Base-by-base conservation (phyloP, 2,888 invertebrate genomes). In the Hemithea aestivaria region DNA sequence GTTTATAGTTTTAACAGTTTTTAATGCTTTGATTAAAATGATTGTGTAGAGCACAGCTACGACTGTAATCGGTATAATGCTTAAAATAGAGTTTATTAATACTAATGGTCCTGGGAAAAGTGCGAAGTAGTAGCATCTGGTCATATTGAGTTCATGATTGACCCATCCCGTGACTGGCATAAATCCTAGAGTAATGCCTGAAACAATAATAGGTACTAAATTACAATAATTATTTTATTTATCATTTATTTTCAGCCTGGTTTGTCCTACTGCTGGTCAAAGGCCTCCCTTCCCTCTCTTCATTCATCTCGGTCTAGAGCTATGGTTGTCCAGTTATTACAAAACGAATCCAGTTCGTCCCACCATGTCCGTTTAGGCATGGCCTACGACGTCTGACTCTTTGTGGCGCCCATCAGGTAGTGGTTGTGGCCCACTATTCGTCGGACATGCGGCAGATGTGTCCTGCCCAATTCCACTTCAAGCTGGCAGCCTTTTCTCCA, bases 91-190 rank as follows among this genome's bases (percentile, higher is more conserved):
- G 29, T 89, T 91, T 12, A 90, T 58, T 12, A 90, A 53, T 39
- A 91, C 77, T 23, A 91, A 59, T 21, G 73, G 60, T 20, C 83
- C 88, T 7, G 91, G 91, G 35, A 88, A 89, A 0, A 91, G 58
- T 1, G 85, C 57, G 10, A 90, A 87, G 60, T 91, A 91, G 81
- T 88, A 89, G 60, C 91, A 91, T 32, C 66, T 60, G 21, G 63
- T 58, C 26, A 45, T 35, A 12, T 50, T 49, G 7, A 71, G 57
- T 46, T 83, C 79, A 31, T 55, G 57, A 48, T 79, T 82, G 11
- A 81, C 71, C 88, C 90, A 89, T 42, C 91, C 91, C 6, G 89
- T 88, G 1, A 80, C 73, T 11, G 91, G 91, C 51, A 91, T 64
- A 58, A 90, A 91, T 42, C 90, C 90, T 21, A 91, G 77, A 10